A percentile compares a stretch with the other conserved stretches of the same genome.
phyloP scores from a whole-genome alignment of 53 echinoderm and acorn worm species.

The Hippasteria phrygiana region DNA sequence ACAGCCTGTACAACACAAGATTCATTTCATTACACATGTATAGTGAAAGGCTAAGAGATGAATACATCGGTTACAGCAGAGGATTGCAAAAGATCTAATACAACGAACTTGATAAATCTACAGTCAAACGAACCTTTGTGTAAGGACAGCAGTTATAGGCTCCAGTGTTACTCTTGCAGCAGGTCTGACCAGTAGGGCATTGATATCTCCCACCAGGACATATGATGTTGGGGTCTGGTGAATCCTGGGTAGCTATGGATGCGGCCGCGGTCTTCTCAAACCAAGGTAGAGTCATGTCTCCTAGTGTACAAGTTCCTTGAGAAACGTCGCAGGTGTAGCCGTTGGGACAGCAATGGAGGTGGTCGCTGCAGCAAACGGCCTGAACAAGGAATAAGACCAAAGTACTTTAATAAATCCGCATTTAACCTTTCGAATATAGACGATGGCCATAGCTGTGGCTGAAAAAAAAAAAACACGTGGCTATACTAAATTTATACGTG shows the following conservation, averaged over 20 bases:
- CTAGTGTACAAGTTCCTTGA: constrained; percentile 54
- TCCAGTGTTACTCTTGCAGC: constrained; percentile 64
- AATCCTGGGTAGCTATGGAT: not conserved
- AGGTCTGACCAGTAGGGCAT: constrained; percentile 74
- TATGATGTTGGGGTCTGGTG: constrained; percentile 3
- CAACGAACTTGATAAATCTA: not conserved
- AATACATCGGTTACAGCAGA: too few relatives aligned
- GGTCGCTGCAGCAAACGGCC: constrained; percentile 73
- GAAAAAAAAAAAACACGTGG: too few relatives aligned
- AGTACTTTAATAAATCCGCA: not conserved
- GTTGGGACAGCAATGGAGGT: constrained; percentile 70
- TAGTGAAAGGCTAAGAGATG: not conserved
- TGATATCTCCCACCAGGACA: constrained; percentile 69
- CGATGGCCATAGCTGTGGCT: too few relatives aligned
- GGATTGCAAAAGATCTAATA: too few relatives aligned
- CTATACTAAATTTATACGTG: too few relatives aligned
- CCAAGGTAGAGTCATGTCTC: constrained; percentile 41
- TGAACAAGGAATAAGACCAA: constrained; percentile 33
- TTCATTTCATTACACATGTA: not conserved
- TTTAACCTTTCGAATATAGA: too few relatives aligned
- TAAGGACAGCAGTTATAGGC: constrained; percentile 73
- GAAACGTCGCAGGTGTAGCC: constrained; percentile 69
- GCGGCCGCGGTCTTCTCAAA: constrained; percentile 23
- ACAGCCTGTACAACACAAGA: constrained; percentile 46
- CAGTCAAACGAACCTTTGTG: not conserved